Evolutionary conservation across 2,888 invertebrate genomes (phyloP).

Genomic region (Dyspetes luteomarginatus): DNA sequence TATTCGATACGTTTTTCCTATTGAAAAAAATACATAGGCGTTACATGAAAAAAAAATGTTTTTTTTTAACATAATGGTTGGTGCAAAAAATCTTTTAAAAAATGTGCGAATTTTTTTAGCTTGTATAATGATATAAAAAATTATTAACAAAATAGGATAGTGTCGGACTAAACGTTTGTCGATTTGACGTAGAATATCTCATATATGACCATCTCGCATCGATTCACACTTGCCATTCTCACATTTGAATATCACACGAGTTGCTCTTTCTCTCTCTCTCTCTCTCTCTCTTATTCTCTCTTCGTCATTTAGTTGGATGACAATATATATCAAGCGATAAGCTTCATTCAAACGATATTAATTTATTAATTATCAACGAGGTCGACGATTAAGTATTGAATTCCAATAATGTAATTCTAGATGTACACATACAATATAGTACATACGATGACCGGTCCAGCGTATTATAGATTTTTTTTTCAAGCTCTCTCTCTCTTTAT

Average conservation of each 20-base stretch:
- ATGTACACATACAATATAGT: conserved; percentile 7
- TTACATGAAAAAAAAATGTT: too few relatives aligned
- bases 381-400: conserved; percentile 52
- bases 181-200: too few relatives aligned
- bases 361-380: conserved; percentile 59
- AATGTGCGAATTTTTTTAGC: too few relatives aligned
- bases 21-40: too few relatives aligned
- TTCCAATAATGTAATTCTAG: conserved; percentile 37
- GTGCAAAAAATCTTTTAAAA: too few relatives aligned
- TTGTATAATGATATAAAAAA: too few relatives aligned
- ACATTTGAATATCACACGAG: not conserved
- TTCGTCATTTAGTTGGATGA: not conserved
- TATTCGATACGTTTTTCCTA: too few relatives aligned
- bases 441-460: conserved; percentile 10
- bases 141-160: too few relatives aligned
- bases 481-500: not conserved
- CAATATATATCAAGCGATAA: not conserved
- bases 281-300: not conserved
- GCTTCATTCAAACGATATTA: conserved; percentile 50
- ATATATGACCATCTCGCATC: not conserved
- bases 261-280: not conserved
- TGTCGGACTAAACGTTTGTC: too few relatives aligned
- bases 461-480: not conserved
- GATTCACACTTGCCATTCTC: not conserved
- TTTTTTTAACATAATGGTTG: too few relatives aligned